Evolutionary conservation across 2,888 invertebrate species (phyloP).

Genomic region (Nemurella pictetii): DNA sequence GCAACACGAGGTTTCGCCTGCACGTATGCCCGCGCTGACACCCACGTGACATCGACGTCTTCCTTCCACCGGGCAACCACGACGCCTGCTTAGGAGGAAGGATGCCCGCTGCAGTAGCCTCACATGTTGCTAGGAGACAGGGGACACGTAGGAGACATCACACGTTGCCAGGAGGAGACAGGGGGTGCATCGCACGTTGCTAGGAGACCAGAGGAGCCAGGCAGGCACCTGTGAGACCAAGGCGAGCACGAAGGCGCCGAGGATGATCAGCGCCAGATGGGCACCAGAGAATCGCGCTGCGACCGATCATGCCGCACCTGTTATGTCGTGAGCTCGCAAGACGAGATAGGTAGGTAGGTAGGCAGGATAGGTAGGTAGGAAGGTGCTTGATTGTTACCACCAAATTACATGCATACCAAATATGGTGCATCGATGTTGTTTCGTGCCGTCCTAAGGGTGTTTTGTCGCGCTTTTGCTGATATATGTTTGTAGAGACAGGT

Average conservation of each 20-base stretch:
- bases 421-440: neutral
- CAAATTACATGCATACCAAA: neutral
- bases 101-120: too few relatives aligned
- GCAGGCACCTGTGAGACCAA: neutral
- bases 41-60: neutral
- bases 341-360: neutral
- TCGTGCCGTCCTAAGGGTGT: neutral
- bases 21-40: neutral
- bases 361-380: neutral
- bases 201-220: too few relatives aligned
- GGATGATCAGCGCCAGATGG: neutral
- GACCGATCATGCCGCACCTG: neutral
- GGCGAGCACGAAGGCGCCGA: neutral
- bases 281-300: neutral
- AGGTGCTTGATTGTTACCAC: neutral
- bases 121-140: too few relatives aligned
- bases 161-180: too few relatives aligned
- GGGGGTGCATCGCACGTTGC: too few relatives aligned
- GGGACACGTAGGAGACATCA: too few relatives aligned
- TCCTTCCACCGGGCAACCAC: neutral
- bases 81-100: neutral
- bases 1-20: neutral
- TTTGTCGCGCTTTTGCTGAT: neutral
- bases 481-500: neutral
- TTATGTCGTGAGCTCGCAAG: slow-evolving; percentile 1